phyloP scores from a whole-genome alignment of 2,797 vertebrate species.

The Hippocampus kuda region DNA sequence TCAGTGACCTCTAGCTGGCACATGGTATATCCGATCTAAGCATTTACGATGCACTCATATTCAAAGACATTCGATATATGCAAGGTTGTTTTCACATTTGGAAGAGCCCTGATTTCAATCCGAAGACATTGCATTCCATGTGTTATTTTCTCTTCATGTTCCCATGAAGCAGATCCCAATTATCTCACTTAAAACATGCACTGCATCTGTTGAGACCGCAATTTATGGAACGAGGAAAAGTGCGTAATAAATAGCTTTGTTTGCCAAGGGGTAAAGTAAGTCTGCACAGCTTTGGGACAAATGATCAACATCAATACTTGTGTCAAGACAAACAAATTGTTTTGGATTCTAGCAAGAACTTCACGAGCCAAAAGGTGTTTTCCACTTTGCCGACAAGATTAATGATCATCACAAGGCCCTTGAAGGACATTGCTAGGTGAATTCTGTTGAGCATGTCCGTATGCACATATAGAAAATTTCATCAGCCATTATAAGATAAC shows the following conservation, averaged over 20 bases:
- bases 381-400: conserved; percentile 37
- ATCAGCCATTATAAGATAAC: conserved; percentile 52
- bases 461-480: conserved; percentile 51
- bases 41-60: too few relatives aligned
- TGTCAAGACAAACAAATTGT: conserved; percentile 27
- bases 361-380: conserved; percentile 31
- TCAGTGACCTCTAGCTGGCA: too few relatives aligned
- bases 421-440: conserved; percentile 55
- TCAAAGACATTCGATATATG: too few relatives aligned
- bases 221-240: background rate
- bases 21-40: too few relatives aligned
- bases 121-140: too few relatives aligned
- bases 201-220: background rate
- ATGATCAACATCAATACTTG: conserved; percentile 20
- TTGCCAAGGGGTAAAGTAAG: conserved; percentile 5
- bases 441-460: conserved; percentile 49
- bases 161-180: too few relatives aligned
- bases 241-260: conserved; percentile 13
- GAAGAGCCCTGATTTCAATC: too few relatives aligned
- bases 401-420: conserved; percentile 43
- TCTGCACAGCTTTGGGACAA: conserved; percentile 11
- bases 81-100: too few relatives aligned
- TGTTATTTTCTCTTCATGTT: too few relatives aligned
- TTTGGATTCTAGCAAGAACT: conserved; percentile 30
- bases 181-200: background rate